Evolutionary conservation across 2,113 vertebrate genomes (phyloP).

Genomic region (Sigmodon hispidus): DNA sequence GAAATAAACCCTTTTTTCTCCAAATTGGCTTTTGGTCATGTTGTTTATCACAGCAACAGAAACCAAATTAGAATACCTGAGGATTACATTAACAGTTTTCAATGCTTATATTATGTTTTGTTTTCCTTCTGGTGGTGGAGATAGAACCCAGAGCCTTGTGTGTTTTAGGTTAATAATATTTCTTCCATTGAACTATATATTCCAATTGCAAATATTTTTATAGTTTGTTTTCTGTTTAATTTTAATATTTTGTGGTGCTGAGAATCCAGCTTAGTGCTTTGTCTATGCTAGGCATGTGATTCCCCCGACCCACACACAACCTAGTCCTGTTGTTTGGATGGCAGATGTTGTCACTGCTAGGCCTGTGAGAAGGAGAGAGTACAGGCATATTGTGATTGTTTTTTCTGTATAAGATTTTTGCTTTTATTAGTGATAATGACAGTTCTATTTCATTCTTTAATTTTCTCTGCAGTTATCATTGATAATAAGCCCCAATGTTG

Average conservation of each 20-base stretch:
- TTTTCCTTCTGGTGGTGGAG: neutral
- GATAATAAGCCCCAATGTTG: neutral
- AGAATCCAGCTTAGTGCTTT: neutral
- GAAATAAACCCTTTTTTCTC: neutral
- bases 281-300: neutral
- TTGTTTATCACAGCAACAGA: neutral
- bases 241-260: neutral
- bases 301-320: neutral
- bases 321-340: neutral
- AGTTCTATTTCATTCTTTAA: neutral
- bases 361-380: neutral
- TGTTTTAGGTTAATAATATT: neutral
- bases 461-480: constrained; percentile 4
- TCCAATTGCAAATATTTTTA: neutral
- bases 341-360: neutral
- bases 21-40: neutral
- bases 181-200: neutral
- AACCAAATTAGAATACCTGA: neutral
- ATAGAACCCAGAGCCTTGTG: neutral
- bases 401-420: neutral
- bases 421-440: neutral
- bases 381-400: neutral
- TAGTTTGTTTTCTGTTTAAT: neutral
- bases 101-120: neutral
- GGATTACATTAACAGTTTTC: neutral